Evolutionary conservation across 2,888 invertebrate genomes (phyloP), one percentile per base, ranked within the genome.

Genomic region (Liposcelis brunnea): DNA sequence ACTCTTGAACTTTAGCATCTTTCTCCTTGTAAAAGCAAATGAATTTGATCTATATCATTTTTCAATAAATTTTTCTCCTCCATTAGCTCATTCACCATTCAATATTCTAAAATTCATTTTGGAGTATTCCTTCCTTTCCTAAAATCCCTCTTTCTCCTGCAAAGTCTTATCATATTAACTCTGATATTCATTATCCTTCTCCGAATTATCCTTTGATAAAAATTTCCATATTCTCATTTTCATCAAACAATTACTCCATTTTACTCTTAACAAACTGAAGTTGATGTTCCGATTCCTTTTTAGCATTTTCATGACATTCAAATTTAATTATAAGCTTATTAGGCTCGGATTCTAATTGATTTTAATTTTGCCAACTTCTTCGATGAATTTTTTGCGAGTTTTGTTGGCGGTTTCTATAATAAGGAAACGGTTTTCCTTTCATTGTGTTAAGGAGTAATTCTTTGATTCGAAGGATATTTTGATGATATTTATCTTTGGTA

Each of bases 81-180:
- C 19, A n/a, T 18, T n/a, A 19, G 10, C 11, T 14, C 16, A 18
- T 16, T 21, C 4, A 14, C 21, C 19, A 16, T 40, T 18, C 40
- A 40, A n/a, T 8, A 3, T 5, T 18, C 12, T 14, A 11, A 7
- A 40, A 19, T 40, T 16, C 19, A 7, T 21, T 19, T 40, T 40
- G 19, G 6, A 40, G 16, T 40, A 40, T 5, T 40, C 40, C 19
- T 40, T 40, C 11, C 19, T 40, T 40, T 40, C 40, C 10, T 26
- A 4, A 6, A 26, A 26, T 26, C 26, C 8, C 4, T 26, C 26
- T 8, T 26, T 26, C 8, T 26, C 26, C 4, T 26, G 5, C 8
- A 26, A 26, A 26, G 8, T 8, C 8, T 26, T 8, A 26, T 26
- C 8, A 6, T 6, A 26, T 26, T 26, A 6, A 26, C 4, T 26